A percentile compares a stretch with the other conserved stretches of the same genome.
phyloP scores from a whole-genome alignment of 1,140 invertebrate species.

The Cherax destructor region DNA sequence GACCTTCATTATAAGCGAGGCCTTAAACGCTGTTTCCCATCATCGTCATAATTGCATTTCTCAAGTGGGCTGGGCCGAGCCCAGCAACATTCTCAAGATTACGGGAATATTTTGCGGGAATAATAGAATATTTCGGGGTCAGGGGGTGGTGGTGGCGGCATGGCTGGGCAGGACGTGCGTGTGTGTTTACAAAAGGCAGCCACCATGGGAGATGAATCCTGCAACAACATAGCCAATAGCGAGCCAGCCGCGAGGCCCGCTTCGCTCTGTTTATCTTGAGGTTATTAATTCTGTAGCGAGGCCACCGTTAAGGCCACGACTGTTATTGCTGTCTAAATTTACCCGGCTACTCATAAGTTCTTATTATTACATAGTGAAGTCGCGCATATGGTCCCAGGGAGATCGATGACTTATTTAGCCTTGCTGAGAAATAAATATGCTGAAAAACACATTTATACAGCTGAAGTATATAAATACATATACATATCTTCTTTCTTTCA shows the following conservation, averaged over 20 bases:
- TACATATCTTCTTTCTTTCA: too few relatives aligned
- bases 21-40: neutral
- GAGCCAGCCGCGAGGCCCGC: neutral
- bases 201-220: conserved; percentile 18
- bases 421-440: too few relatives aligned
- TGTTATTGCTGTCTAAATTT: conserved; percentile 15
- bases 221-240: conserved; percentile 27
- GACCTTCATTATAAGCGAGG: neutral
- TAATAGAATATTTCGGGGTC: neutral
- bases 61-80: neutral
- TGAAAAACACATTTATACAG: too few relatives aligned
- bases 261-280: conserved; percentile 24
- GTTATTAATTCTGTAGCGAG: conserved; percentile 14
- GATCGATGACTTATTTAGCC: too few relatives aligned
- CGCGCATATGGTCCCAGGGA: neutral
- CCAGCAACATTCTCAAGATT: neutral
- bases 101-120: neutral
- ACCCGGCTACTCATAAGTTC: neutral
- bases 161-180: neutral
- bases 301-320: neutral
- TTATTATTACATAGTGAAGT: neutral
- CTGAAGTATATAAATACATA: too few relatives aligned
- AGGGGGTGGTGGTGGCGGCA: neutral
- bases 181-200: conserved; percentile 35
- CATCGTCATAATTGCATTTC: neutral